Evolutionary conservation across 2,797 vertebrate genomes (phyloP), one percentile per base, ranked within the genome.

Genomic region (Rhinichthys osculus): DNA sequence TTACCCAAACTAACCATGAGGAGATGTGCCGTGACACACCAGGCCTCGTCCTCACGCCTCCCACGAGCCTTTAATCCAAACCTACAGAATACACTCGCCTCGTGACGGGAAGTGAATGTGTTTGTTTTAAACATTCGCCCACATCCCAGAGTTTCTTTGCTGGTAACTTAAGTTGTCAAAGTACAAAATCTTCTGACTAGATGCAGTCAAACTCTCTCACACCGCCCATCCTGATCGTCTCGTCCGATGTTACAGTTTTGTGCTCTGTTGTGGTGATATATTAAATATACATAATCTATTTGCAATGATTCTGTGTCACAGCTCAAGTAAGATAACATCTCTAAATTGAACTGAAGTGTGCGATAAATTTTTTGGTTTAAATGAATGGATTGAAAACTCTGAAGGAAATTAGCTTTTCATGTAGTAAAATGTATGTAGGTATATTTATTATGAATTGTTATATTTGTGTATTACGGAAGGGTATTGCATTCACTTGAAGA

Each of bases 21-120:
- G 27, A 7, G 81, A 16, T 44, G 30, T n/a, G 44, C 30, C 64
- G 80, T 11, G 66, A 70, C 64, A 50, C 83, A 62, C 62, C 47
- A n/a, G 21, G 21, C 30, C 35, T 5, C n/a, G 17, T 57, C 27
- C 66, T 62, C 21, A n/a, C 19, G 21, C 59, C 83, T 69, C 79
- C 78, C 74, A 66, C 59, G 8, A 27, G 83, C 50, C 70, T 64
- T 73, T 85, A 87, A 85, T 87, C 70, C 30, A 11, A 76, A 83
- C 62, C 52, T 35, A 64, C n/a, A 23, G 52, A 74, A 73, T 42
- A 38, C 73, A 85, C 27, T 27, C 6, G 27, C 42, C 80, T 33
- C 50, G 21, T 33, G 33, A 78, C 67, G 27, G 67, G 16, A 64
- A 62, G 79, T 13, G 6, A 44, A 76, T 35, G 77, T 57, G 77